phyloP scores from a whole-genome alignment of 2,888 invertebrate genomes.

The Cryptus viduatorius region DNA sequence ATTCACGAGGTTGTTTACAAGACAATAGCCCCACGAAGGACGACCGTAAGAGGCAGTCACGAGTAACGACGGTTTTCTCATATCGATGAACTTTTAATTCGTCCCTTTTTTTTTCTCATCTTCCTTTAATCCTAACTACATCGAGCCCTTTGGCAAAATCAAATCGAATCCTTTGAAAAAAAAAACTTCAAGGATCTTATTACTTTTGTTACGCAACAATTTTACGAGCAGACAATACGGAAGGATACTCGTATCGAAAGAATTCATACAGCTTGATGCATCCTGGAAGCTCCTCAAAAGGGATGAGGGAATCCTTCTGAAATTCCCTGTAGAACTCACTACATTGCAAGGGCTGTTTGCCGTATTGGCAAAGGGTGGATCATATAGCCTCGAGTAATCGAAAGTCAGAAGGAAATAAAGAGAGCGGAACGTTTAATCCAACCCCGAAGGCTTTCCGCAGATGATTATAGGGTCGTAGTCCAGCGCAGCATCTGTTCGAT shows the following conservation, averaged over 20 bases:
- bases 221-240: no score
- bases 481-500: neutral
- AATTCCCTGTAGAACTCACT: neutral
- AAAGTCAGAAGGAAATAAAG: neutral
- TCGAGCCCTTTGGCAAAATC: neutral
- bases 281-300: neutral
- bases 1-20: constrained; percentile 68
- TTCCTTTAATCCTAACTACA: neutral
- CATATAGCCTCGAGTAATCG: constrained; percentile 7
- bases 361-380: neutral
- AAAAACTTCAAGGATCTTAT: neutral
- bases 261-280: neutral
- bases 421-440: constrained; percentile 3
- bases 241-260: neutral
- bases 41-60: neutral
- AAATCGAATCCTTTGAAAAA: neutral
- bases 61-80: neutral
- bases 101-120: neutral
- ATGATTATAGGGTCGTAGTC: neutral
- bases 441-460: neutral
- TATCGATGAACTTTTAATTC: neutral
- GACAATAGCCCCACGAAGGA: constrained; percentile 29
- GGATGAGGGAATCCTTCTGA: neutral
- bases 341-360: constrained; percentile 19
- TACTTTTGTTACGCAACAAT: neutral